phyloP scores from a whole-genome alignment of 53 echinoderm and acorn worm species.

The Luidia sarsii region DNA sequence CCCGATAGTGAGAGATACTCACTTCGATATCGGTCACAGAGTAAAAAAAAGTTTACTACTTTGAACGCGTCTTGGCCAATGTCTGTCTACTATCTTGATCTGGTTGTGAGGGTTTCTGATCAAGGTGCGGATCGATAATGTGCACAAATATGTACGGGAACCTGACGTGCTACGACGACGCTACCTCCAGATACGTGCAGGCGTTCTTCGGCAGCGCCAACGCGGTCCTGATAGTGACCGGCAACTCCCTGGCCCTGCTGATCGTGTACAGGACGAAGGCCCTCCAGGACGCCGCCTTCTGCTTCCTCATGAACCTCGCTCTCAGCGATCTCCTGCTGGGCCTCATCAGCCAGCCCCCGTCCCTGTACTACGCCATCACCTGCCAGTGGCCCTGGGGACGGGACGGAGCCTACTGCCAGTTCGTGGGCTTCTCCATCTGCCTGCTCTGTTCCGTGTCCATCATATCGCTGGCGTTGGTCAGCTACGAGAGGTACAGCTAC shows the following conservation, averaged over 20 bases:
- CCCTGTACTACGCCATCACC: constrained; percentile 44
- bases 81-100: too few species aligned
- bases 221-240: constrained; percentile 26
- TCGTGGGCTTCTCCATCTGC: constrained; percentile 55
- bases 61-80: too few species aligned
- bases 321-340: constrained; percentile 42
- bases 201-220: constrained; percentile 29
- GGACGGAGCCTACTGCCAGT: constrained; percentile 43
- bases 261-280: constrained; percentile 24
- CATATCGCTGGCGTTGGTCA: constrained; percentile 49
- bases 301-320: constrained; percentile 47
- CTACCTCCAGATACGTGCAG: constrained; percentile 29
- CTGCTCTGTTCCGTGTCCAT: constrained; percentile 51
- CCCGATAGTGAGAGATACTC: too few species aligned
- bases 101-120: too few species aligned
- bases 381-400: constrained; percentile 55
- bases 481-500: constrained; percentile 48
- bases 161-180: constrained; percentile 16
- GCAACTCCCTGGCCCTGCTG: constrained; percentile 30
- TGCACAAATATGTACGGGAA: constrained; percentile 43
- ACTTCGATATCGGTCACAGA: too few species aligned
- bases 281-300: constrained; percentile 38
- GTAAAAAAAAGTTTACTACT: too few species aligned
- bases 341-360: constrained; percentile 48
- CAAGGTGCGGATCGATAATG: too few species aligned